Evolutionary conservation across 2,797 vertebrate genomes (phyloP).

Genomic region (Pitangus sulphuratus): DNA sequence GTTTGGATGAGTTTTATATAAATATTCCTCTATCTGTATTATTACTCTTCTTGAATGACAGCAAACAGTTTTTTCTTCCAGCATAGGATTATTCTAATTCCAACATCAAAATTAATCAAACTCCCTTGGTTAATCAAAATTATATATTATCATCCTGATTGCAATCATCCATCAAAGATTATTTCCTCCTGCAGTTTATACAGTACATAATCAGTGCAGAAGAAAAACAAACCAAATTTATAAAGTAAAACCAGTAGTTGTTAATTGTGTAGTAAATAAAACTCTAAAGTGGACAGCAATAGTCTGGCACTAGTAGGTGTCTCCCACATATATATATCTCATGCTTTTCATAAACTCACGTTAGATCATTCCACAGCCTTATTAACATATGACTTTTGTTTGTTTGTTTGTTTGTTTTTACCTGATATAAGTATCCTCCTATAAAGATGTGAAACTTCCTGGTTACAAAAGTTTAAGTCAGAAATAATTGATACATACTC

Average conservation of each 20-base stretch:
- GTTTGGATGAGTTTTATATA: conserved; percentile 3
- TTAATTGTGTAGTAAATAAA: conserved; percentile 8
- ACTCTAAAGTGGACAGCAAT: neutral
- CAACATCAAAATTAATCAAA: conserved; percentile 79
- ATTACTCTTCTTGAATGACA: conserved; percentile 48
- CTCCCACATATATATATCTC: neutral
- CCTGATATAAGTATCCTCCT: neutral
- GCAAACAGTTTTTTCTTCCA: conserved; percentile 56
- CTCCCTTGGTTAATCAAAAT: conserved; percentile 80
- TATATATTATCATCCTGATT: conserved; percentile 79
- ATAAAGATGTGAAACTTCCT: neutral
- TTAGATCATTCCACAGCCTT: neutral
- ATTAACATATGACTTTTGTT: neutral
- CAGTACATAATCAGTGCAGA: conserved; percentile 69
- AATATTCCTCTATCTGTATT: neutral
- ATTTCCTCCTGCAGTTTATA: conserved; percentile 68
- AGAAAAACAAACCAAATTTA: conserved; percentile 28
- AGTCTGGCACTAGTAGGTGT: neutral
- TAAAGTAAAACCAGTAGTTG: neutral
- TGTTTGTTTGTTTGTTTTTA: rapidly evolving
- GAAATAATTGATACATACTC: neutral
- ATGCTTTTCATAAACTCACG: neutral
- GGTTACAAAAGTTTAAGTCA: neutral
- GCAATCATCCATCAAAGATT: conserved; percentile 80
- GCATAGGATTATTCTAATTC: conserved; percentile 59